Evolutionary conservation across 2,797 vertebrate genomes (phyloP), one percentile per base, ranked within the genome.

Genomic region (Erethizon dorsatum): DNA sequence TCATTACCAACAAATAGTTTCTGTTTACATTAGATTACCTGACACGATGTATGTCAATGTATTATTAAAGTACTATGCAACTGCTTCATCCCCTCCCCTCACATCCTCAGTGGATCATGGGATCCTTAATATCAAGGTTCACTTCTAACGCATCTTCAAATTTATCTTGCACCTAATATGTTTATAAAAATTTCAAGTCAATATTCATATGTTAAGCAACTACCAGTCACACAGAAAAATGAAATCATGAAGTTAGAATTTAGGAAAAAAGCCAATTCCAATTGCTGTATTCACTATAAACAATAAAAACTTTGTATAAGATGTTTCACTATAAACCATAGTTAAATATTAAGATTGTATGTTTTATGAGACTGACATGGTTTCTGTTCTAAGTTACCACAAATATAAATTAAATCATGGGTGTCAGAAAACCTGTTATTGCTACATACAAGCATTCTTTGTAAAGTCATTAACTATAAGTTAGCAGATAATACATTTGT

Each of bases 1-100:
- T 91, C 20, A 88, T 82, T 88, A 71, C 4, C 24, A 82, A n/a
- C 1, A 59, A 97, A 41, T 47, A 69, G 57, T 79, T 88, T 83
- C 52, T 84, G 5, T 61, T 83, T 24, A 15, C 24, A 92, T 79
- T 85, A 69, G 11, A 80, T 57, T 63, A 82, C 41, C 8, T 57
- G 52, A 77, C 3, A 69, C 71, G 37, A 41, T 41, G 37, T 41
- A 47, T n/a, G 41, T n/a, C 45, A 45, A 59, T 41, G 26, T 61
- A 77, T 85, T 69, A 94, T 31, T 65, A 65, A 57, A 83, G 45
- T 82, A 26, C 56, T 77, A 83, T 63, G n/a, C 33, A 69, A 77
- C 69, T 84, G 22, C 4, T 83, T 52, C 59, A 94, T 15, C 26
- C 52, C 18, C 26, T 41, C 31, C 11, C 2, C 5, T 59, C 33